These are phyloP conservation scores for Palythoa caribaeorum DNA, from an alignment of 92 coral and sea anemone species.

Conservation along the genomic window DNA sequence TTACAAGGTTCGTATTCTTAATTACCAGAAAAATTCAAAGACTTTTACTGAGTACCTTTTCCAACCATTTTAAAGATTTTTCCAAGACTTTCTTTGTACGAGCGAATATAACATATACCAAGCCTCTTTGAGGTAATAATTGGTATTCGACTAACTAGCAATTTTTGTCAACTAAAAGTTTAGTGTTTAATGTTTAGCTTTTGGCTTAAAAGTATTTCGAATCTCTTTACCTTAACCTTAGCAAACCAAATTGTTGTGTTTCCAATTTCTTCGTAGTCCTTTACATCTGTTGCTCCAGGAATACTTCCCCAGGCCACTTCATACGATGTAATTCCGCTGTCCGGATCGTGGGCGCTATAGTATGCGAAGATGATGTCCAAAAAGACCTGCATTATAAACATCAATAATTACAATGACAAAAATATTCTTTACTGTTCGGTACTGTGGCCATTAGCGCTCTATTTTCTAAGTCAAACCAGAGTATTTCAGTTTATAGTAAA, in stretches of 20 bases:
- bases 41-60: too few species aligned
- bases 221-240: slow-evolving; percentile 63
- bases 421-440: too few species aligned
- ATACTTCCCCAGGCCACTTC: slow-evolving; percentile 99
- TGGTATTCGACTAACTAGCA: too few species aligned
- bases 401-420: background rate
- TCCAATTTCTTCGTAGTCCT: slow-evolving; percentile 88
- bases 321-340: slow-evolving; percentile 90
- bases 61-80: too few species aligned
- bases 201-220: background rate
- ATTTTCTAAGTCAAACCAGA: background rate
- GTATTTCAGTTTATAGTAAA: background rate
- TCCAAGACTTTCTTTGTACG: too few species aligned
- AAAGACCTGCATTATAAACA: slow-evolving; percentile 63
- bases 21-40: too few species aligned
- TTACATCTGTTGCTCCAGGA: slow-evolving; percentile 76
- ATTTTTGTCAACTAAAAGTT: too few species aligned
- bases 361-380: slow-evolving; percentile 90
- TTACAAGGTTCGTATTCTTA: too few species aligned
- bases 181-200: too few species aligned
- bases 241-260: slow-evolving; percentile 92
- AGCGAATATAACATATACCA: too few species aligned
- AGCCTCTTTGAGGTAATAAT: too few species aligned
- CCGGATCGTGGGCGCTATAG: slow-evolving; percentile 85
- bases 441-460: background rate